Evolutionary conservation across 1,140 invertebrate species (phyloP), one percentile per base, ranked within the genome.

Genomic region (Armadillidium nasatum): DNA sequence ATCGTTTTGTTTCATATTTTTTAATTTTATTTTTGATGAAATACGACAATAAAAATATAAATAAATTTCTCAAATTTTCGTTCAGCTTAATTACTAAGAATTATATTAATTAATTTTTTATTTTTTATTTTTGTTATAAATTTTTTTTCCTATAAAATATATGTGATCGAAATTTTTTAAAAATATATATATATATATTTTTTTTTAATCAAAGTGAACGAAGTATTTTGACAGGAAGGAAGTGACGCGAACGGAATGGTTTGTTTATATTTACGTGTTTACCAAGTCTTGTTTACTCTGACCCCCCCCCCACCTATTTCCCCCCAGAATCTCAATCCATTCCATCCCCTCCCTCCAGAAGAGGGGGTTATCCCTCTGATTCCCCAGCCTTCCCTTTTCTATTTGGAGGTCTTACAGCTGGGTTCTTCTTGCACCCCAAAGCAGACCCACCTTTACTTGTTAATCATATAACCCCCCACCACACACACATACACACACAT

Each of bases 261-360:
- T 50, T 50, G 46, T 50, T 50, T 50, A 50, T 50, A 50, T 50
- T 50, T 50, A 50, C 46, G 46, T 50, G 46, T 50, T 50, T 50
- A 50, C 46, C 46, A 50, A 50, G 46, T 15, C 46, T 50, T 50
- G 46, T 50, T 50, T 50, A 50, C 46, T 50, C 46, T 50, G 46
- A 9, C 46, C 46, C 46, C n/a, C n/a, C n/a, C n/a, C n/a, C n/a
- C n/a, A n/a, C n/a, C n/a, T n/a, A n/a, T n/a, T n/a, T n/a, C n/a
- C n/a, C n/a, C n/a, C n/a, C n/a, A n/a, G n/a, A n/a, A n/a, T 50
- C 15, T 50, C 46, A 50, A 50, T 50, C 46, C 46, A 50, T 10
- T 50, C 46, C 46, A 9, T 15, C 46, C 46, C 46, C 15, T 15
- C 46, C 9, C 46, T 15, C 46, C 46, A 9, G 9, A 10, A 50